Evolutionary conservation across 2,888 invertebrate genomes (phyloP).

Genomic region (Aelia acuminata): DNA sequence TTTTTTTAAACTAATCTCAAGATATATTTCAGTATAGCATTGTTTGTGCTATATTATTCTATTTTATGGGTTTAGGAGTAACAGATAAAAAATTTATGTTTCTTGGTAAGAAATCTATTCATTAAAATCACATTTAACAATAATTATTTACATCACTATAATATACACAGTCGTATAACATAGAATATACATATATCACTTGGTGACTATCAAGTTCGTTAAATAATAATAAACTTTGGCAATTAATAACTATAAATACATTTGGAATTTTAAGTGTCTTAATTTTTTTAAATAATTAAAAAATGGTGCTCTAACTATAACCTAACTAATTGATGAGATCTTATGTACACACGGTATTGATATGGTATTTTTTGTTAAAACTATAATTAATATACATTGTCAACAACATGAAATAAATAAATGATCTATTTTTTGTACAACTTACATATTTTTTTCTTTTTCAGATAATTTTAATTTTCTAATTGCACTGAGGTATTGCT

Average conservation of each 20-base stretch:
- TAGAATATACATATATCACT: constrained; percentile 56
- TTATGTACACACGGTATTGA: constrained; percentile 53
- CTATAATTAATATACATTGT: constrained; percentile 2
- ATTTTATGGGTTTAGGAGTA: neutral
- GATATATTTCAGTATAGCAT: neutral
- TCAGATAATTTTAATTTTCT: neutral
- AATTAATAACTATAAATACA: constrained; percentile 58
- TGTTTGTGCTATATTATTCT: neutral
- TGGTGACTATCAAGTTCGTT: constrained; percentile 49
- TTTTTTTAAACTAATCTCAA: too few species aligned
- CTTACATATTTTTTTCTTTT: neutral
- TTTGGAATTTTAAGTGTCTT: constrained; percentile 45
- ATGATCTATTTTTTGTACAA: neutral
- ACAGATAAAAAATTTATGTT: neutral
- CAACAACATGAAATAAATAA: constrained; percentile 36
- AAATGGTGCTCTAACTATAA: constrained; percentile 56
- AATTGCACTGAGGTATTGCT: constrained; percentile 29
- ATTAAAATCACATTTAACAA: constrained; percentile 53
- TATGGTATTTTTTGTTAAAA: constrained; percentile 38
- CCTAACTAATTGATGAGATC: constrained; percentile 55
- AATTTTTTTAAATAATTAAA: constrained; percentile 41
- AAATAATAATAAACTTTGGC: constrained; percentile 55
- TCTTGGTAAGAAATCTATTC: constrained; percentile 53
- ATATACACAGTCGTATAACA: constrained; percentile 49
- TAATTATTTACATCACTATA: constrained; percentile 41